Evolutionary conservation across 2,888 invertebrate genomes (phyloP).

Genomic region (Meghimatium bilineatum): DNA sequence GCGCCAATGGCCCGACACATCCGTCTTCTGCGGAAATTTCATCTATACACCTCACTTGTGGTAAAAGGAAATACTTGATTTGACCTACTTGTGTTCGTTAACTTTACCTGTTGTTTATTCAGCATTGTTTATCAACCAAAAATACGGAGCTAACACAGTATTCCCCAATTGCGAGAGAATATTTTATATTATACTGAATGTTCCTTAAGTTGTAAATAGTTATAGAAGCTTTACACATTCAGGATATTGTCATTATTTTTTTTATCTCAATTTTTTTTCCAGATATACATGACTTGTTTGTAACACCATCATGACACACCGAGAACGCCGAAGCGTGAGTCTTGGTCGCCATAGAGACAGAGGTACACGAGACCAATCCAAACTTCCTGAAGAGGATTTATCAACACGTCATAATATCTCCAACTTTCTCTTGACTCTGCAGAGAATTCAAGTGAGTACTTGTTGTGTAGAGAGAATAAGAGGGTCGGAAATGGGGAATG

Average conservation of each 20-base stretch:
- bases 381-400: conserved; percentile 23
- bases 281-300: not conserved
- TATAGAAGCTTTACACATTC: not conserved
- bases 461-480: not conserved
- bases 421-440: conserved; percentile 46
- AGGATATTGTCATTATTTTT: not conserved
- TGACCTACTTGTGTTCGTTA: too few species aligned
- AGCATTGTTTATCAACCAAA: too few species aligned
- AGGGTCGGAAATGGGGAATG: too few species aligned
- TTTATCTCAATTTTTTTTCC: not conserved
- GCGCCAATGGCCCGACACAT: too few species aligned
- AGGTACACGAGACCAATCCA: conserved; percentile 28
- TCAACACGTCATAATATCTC: conserved; percentile 48
- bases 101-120: too few species aligned
- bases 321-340: conserved; percentile 48
- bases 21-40: too few species aligned
- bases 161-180: too few species aligned
- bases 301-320: conserved; percentile 31
- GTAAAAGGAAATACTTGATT: too few species aligned
- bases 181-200: too few species aligned
- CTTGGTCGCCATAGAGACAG: conserved; percentile 47
- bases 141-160: too few species aligned
- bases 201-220: too few species aligned
- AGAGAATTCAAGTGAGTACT: conserved; percentile 45
- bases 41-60: too few species aligned